Conservation (phyloP, 2,797 vertebrate species). For the Chrosomus eos region DNA sequence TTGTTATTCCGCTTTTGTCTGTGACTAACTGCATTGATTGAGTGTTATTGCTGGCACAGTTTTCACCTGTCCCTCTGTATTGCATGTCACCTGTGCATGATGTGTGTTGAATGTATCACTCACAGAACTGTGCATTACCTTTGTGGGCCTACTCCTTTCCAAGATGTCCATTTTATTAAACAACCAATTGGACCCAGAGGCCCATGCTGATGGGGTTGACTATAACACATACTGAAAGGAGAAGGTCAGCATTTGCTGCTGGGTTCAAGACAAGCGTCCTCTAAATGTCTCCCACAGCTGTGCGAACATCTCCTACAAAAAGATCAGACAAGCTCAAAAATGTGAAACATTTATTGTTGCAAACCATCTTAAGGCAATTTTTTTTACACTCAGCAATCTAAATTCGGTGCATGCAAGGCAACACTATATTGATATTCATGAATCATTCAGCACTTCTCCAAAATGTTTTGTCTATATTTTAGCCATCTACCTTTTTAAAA, state of each 20-base stretch:
- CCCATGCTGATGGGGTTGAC: slow-evolving; percentile 8
- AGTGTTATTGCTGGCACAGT: slow-evolving; percentile 54
- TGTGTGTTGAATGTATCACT: slow-evolving; percentile 59
- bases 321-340: slow-evolving; percentile 12
- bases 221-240: slow-evolving; percentile 35
- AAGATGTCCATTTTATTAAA: slow-evolving; percentile 18
- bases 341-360: neutral
- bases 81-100: slow-evolving; percentile 65
- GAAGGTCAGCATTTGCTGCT: slow-evolving; percentile 26
- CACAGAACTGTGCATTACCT: slow-evolving; percentile 40
- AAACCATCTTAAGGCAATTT: neutral
- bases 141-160: slow-evolving; percentile 29
- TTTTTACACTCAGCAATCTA: neutral
- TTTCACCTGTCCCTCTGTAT: slow-evolving; percentile 46
- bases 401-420: slow-evolving; percentile 25
- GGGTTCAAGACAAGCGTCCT: slow-evolving; percentile 3
- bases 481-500: neutral
- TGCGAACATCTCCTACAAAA: slow-evolving; percentile 18
- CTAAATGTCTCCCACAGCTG: slow-evolving; percentile 10
- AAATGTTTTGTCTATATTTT: neutral
- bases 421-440: neutral
- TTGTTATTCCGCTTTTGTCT: slow-evolving; percentile 50
- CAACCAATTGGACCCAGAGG: slow-evolving; percentile 15
- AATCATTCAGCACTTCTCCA: neutral
- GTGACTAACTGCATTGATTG: slow-evolving; percentile 60